Conservation (phyloP, 1,140 invertebrate species). For the Apolygus lucorum region DNA sequence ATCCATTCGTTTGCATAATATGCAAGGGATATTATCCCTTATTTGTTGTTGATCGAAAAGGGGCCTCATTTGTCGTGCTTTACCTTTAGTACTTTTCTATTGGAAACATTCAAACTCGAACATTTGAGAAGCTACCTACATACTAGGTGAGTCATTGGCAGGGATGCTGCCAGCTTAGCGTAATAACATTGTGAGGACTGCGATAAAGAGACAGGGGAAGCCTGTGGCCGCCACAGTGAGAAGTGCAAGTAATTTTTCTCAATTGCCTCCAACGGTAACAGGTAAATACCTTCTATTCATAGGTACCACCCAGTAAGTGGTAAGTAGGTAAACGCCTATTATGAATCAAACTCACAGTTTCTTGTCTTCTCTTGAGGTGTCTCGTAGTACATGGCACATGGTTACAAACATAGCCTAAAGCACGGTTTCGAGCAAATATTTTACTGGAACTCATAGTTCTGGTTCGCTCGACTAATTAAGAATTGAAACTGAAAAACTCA, state of each 20-base stretch:
- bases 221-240: background rate
- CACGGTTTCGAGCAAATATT: slow-evolving; percentile 73
- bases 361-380: slow-evolving; percentile 74
- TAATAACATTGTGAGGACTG: too few relatives aligned
- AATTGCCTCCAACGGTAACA: background rate
- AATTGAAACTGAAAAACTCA: too few relatives aligned
- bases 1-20: too few relatives aligned
- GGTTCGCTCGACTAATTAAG: too few relatives aligned
- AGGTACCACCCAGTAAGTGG: background rate
- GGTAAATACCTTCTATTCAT: background rate
- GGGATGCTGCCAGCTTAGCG: too few relatives aligned
- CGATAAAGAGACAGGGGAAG: background rate
- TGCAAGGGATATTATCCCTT: too few relatives aligned
- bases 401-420: slow-evolving; percentile 88
- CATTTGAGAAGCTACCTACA: too few relatives aligned
- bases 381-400: slow-evolving; percentile 75
- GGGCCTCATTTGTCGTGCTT: too few relatives aligned
- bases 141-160: too few relatives aligned
- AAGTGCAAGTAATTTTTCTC: background rate
- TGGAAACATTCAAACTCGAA: too few relatives aligned
- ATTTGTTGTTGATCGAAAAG: too few relatives aligned
- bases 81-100: too few relatives aligned
- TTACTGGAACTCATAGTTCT: slow-evolving; percentile 48
- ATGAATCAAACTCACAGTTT: slow-evolving; percentile 39
- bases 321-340: background rate